Evolutionary conservation across 1,140 invertebrate species (phyloP).

Genomic region (Tribolium castaneum): DNA sequence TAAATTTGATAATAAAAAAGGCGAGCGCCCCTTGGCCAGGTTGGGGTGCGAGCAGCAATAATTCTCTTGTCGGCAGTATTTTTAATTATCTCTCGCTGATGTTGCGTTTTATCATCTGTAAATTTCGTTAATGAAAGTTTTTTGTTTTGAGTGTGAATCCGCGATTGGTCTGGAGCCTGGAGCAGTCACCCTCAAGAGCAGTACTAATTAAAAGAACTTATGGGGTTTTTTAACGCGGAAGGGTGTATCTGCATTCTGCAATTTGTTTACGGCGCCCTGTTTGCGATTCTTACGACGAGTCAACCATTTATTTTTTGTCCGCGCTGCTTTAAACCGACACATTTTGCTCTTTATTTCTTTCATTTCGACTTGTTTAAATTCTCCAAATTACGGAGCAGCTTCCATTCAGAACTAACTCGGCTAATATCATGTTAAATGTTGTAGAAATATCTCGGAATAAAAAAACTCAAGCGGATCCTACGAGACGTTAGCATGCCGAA

Average conservation of each 20-base stretch:
- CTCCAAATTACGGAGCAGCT: slow-evolving; percentile 45
- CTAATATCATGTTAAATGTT: slow-evolving; percentile 52
- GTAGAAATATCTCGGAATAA: slow-evolving; percentile 49
- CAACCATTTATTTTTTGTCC: slow-evolving; percentile 45
- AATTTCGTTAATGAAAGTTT: slow-evolving; percentile 54
- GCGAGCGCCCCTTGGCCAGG: slow-evolving; percentile 21
- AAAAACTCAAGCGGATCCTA: slow-evolving; percentile 39
- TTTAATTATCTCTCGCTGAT: slow-evolving; percentile 53
- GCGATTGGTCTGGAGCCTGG: slow-evolving; percentile 43
- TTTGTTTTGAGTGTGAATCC: slow-evolving; percentile 39
- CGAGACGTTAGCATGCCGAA: slow-evolving; percentile 44
- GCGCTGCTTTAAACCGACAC: slow-evolving; percentile 44
- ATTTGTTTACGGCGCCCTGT: slow-evolving; percentile 48
- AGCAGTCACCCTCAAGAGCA: slow-evolving; percentile 32
- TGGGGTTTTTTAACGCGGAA: slow-evolving; percentile 50
- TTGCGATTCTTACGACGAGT: slow-evolving; percentile 46
- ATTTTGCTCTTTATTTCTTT: slow-evolving; percentile 48
- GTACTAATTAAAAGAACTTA: slow-evolving; percentile 57
- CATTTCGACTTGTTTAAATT: slow-evolving; percentile 46
- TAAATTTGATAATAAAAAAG: slow-evolving; percentile 38
- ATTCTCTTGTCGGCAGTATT: slow-evolving; percentile 48
- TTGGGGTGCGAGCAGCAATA: slow-evolving; percentile 31
- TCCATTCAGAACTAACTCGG: slow-evolving; percentile 45
- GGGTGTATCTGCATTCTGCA: slow-evolving; percentile 44
- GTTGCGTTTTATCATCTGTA: slow-evolving; percentile 55